Evolutionary conservation across 2,888 invertebrate species (phyloP), one percentile per base, ranked within the genome.

Genomic region (Lepetodrilus schrolli): DNA sequence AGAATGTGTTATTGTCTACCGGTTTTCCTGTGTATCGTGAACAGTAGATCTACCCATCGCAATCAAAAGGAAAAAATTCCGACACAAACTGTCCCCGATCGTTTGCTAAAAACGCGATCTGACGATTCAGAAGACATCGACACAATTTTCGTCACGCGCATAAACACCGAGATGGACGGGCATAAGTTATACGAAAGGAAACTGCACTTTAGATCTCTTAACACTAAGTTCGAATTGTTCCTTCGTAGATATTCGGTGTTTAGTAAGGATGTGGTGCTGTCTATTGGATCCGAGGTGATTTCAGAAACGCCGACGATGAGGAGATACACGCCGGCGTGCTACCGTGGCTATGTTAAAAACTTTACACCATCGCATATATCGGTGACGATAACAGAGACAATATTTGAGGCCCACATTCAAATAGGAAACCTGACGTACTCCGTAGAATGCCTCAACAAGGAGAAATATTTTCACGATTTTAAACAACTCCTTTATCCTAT

Each of bases 371-470:
- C 26, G 34, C n/a, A n/a, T n/a, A n/a, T n/a, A n/a, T n/a, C n/a
- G n/a, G n/a, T n/a, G n/a, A n/a, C n/a, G n/a, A n/a, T n/a, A n/a
- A n/a, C n/a, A n/a, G n/a, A n/a, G n/a, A n/a, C n/a, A n/a, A n/a
- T n/a, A n/a, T 58, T 58, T 58, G 58, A 58, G 34, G 2, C 34
- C 20, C 66, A 66, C 38, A 38, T 77, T 43, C 36, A 66, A 7
- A 30, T 38, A 38, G 17, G 51, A 38, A 34, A 47, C 8, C 43
- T 66, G 3, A 38, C 48, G 0, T 75, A 66, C 23, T 75, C 65
- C 43, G 21, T 75, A 4, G 73, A 77, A 26, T 74, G 70, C 10
- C 2, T 51, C 2, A 38, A 17, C 2, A 68, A 77, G 37, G 66
- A 70, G n/a, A n/a, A n/a, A 17, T 47, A 37, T 26, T 8, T 26